phyloP scores from a whole-genome alignment of 2,113 vertebrate genomes.

The Cheilinus undulatus region DNA sequence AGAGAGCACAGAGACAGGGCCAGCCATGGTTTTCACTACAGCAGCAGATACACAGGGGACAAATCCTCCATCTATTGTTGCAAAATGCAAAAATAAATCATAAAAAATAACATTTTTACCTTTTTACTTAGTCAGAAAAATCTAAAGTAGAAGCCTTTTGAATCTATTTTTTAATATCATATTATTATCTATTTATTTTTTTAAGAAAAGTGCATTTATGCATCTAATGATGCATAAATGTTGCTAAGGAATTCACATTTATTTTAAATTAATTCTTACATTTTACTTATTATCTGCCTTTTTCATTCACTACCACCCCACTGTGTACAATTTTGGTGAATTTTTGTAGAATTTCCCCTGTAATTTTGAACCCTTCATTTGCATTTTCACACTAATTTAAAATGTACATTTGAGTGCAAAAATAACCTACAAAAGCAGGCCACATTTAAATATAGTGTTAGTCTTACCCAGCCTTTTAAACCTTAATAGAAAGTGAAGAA shows the following conservation, averaged over 20 bases:
- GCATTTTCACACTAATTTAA: conserved; percentile 40
- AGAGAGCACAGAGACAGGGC: not conserved
- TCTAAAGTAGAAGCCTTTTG: not conserved
- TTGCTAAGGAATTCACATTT: not conserved
- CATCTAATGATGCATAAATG: no score
- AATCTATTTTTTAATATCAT: not conserved
- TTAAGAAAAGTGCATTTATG: no score
- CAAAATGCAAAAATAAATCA: not conserved
- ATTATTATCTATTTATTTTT: no score
- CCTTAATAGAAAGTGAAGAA: no score
- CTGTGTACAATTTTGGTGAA: not conserved
- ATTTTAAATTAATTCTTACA: not conserved
- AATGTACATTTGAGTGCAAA: conserved; percentile 38
- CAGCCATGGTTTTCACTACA: conserved; percentile 20
- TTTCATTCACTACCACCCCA: conserved; percentile 6
- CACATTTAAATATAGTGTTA: conserved; percentile 43
- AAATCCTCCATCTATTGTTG: conserved; percentile 53
- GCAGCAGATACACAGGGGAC: conserved; percentile 39
- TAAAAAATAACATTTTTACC: not conserved
- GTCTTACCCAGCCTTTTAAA: no score
- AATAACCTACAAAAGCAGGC: conserved; percentile 49
- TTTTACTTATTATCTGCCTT: not conserved
- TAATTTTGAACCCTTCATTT: conserved; percentile 54
- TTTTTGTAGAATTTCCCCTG: conserved; percentile 33
- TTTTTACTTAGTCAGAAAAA: not conserved